Percentiles rank a stretch among this genome's conserved stretches.
These are phyloP conservation scores for Clytia hemisphaerica DNA, from an alignment of 30 jellyfish, hydroid and myxozoan genomes.

Conservation along the genomic window DNA sequence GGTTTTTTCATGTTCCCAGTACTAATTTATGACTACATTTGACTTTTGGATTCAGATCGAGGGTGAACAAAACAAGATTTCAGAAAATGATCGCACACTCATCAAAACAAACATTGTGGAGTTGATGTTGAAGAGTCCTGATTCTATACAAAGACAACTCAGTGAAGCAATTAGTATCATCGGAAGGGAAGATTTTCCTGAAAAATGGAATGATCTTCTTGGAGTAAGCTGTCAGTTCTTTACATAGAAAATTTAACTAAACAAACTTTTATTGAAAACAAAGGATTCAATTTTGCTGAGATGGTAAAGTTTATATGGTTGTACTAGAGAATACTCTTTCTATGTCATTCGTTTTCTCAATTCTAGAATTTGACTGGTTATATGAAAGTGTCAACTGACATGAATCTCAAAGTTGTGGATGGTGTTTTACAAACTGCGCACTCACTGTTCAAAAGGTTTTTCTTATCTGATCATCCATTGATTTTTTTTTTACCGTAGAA, in stretches of 20 bases:
- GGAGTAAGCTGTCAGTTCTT: constrained; percentile 44
- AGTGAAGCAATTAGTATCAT: constrained; percentile 92
- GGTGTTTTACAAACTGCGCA: constrained; percentile 96
- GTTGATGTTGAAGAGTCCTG: constrained; percentile 86
- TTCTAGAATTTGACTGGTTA: constrained; percentile 56
- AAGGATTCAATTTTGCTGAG: not conserved
- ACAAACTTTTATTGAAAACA: not conserved
- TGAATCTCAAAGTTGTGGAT: constrained; percentile 39
- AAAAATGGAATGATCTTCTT: constrained; percentile 63
- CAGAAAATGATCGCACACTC: constrained; percentile 48
- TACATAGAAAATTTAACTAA: not conserved
- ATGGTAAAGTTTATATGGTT: not conserved
- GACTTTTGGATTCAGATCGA: constrained; percentile 46
- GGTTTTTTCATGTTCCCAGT: not conserved
- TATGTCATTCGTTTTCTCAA: not conserved
- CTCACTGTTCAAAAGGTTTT: constrained; percentile 77
- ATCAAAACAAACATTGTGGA: constrained; percentile 50
- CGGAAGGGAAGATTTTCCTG: constrained; percentile 95
- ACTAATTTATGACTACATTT: not conserved
- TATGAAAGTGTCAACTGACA: constrained; percentile 25
- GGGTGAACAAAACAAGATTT: constrained; percentile 64
- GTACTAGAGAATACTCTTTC: not conserved
- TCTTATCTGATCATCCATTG: too few species aligned
- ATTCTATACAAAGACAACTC: constrained; percentile 69
- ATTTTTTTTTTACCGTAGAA: not conserved